phyloP scores from a whole-genome alignment of 2,113 vertebrate species.

The Heteronetta atricapilla region DNA sequence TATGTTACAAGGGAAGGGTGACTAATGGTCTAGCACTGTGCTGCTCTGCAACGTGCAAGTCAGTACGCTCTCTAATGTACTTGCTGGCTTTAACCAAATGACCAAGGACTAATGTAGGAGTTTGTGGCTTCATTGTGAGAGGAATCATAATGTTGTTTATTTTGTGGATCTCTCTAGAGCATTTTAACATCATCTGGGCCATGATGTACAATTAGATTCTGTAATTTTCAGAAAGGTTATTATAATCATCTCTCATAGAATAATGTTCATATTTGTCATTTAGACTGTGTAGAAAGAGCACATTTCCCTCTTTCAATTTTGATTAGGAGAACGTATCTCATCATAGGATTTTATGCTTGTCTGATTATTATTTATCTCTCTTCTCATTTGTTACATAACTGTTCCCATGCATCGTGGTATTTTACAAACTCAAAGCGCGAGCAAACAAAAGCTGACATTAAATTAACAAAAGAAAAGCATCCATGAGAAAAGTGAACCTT shows the following conservation, averaged over 20 bases:
- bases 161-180: background rate
- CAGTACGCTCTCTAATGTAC: background rate
- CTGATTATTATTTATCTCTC: background rate
- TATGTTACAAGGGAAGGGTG: background rate
- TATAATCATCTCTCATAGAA: background rate
- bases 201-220: background rate
- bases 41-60: background rate
- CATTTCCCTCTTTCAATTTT: background rate
- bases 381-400: background rate
- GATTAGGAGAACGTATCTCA: background rate
- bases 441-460: background rate
- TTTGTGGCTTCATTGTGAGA: background rate
- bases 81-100: background rate
- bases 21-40: background rate
- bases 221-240: background rate
- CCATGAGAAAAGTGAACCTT: background rate
- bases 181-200: background rate
- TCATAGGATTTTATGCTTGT: background rate
- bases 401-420: background rate
- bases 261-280: background rate
- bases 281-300: background rate
- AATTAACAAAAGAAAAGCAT: background rate
- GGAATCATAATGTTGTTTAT: background rate
- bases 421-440: constrained; percentile 22
- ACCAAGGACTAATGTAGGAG: background rate